phyloP scores from a whole-genome alignment of 2,113 vertebrate genomes.

The Phaethornis superciliosus region DNA sequence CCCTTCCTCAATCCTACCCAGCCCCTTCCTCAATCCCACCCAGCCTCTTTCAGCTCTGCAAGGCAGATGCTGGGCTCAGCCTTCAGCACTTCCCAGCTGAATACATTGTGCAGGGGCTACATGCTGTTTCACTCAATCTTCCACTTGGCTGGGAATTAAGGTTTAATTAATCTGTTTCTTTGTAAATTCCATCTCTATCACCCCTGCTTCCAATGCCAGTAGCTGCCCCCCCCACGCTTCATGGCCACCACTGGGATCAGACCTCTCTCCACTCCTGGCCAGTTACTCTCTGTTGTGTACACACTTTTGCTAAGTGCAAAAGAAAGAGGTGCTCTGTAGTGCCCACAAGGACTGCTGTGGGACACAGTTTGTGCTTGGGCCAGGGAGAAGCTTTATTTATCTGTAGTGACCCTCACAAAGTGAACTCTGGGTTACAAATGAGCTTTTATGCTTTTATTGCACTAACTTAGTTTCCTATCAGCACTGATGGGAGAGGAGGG shows the following conservation, averaged over 20 bases:
- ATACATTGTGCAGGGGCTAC: not conserved
- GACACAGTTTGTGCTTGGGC: not conserved
- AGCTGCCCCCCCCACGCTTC: not conserved
- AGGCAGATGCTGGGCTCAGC: not conserved
- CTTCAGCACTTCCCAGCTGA: not conserved
- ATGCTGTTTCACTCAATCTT: rapidly evolving
- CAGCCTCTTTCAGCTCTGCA: rapidly evolving
- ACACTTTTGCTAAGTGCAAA: not conserved
- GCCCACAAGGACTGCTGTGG: not conserved
- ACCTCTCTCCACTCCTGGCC: not conserved
- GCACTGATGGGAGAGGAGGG: not conserved
- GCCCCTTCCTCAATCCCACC: too few relatives aligned
- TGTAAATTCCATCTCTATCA: not conserved
- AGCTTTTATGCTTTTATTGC: slow-evolving; percentile 54
- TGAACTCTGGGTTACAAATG: not conserved
- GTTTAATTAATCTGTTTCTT: not conserved
- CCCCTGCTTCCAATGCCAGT: not conserved
- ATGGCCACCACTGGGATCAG: not conserved
- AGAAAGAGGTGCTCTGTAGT: not conserved
- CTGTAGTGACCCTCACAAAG: not conserved
- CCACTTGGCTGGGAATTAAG: not conserved
- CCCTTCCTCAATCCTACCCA: too few relatives aligned
- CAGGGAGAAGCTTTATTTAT: not conserved
- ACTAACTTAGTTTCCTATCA: slow-evolving; percentile 28
- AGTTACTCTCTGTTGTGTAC: not conserved